Conservation (phyloP, 2,888 invertebrate species). For the Chouioia cunea region DNA sequence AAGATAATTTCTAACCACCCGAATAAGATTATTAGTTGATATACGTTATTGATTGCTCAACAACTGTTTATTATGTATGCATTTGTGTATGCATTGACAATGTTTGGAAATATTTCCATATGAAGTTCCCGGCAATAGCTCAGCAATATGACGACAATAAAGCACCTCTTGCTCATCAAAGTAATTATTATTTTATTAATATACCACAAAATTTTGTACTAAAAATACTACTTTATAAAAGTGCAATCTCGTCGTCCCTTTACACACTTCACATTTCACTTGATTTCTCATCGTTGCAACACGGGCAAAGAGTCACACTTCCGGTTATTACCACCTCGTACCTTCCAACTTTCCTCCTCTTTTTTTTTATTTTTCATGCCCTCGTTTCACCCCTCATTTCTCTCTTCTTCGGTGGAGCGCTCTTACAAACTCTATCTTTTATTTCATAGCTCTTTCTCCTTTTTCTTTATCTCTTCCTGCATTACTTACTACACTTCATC, state of each 20-base stretch:
- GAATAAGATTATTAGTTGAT: too few relatives aligned
- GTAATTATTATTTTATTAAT: too few relatives aligned
- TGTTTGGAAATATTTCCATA: too few relatives aligned
- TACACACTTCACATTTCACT: conserved; percentile 38
- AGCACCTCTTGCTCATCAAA: too few relatives aligned
- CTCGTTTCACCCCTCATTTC: conserved; percentile 9
- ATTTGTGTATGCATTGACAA: too few relatives aligned
- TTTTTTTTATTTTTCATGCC: not conserved
- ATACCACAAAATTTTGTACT: too few relatives aligned
- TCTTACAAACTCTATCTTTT: conserved; percentile 44
- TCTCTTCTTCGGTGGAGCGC: not conserved
- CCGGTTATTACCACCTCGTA: conserved; percentile 44
- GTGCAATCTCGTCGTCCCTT: conserved; percentile 10
- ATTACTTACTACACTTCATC: conserved; percentile 39
- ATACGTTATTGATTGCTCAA: too few relatives aligned
- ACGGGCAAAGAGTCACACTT: conserved; percentile 30
- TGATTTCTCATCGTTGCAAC: conserved; percentile 35
- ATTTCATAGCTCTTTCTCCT: conserved; percentile 45
- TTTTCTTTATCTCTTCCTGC: conserved; percentile 41
- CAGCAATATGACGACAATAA: too few relatives aligned
- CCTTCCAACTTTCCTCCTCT: not conserved
- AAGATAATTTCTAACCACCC: too few relatives aligned
- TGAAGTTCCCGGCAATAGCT: too few relatives aligned
- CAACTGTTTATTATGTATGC: too few relatives aligned
- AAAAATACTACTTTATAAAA: too few relatives aligned